Conservation (phyloP, 92 coral and sea anemone species). For the Palythoa caribaeorum region DNA sequence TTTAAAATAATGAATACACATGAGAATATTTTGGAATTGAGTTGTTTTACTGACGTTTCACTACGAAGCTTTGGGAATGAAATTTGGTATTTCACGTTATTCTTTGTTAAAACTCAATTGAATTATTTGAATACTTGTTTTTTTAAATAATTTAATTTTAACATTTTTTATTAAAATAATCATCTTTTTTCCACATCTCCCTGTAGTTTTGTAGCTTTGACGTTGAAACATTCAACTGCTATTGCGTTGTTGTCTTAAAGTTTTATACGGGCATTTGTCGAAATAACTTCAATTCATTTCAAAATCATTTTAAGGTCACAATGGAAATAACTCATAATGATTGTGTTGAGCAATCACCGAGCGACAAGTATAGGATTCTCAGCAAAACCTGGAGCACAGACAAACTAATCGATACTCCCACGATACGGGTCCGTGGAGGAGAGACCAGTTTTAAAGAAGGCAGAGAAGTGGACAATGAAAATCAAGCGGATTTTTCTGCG, state of each 20-base stretch:
- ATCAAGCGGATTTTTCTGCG: conserved; percentile 17
- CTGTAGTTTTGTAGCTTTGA: background rate
- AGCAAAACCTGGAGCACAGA: conserved; percentile 29
- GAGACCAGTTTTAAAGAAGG: background rate
- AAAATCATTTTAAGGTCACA: background rate
- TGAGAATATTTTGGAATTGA: background rate
- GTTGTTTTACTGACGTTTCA: background rate
- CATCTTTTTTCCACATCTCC: too few relatives aligned
- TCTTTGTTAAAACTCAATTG: too few relatives aligned
- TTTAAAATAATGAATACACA: too few relatives aligned
- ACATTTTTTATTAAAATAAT: too few relatives aligned
- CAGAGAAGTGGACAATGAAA: background rate
- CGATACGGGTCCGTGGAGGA: background rate
- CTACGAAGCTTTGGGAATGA: too few relatives aligned
- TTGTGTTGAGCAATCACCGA: background rate
- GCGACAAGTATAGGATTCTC: background rate
- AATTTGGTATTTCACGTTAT: too few relatives aligned
- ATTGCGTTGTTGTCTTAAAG: too few relatives aligned
- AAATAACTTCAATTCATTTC: background rate
- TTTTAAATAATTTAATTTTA: too few relatives aligned
- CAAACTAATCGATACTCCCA: conserved; percentile 12
- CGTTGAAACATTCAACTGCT: too few relatives aligned
- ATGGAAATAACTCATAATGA: background rate
- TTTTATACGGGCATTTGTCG: too few relatives aligned
- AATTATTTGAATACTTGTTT: too few relatives aligned